These are phyloP conservation scores for Tachystola acroxantha DNA, from an alignment of 2,888 invertebrate genomes.

Conservation along the genomic window DNA sequence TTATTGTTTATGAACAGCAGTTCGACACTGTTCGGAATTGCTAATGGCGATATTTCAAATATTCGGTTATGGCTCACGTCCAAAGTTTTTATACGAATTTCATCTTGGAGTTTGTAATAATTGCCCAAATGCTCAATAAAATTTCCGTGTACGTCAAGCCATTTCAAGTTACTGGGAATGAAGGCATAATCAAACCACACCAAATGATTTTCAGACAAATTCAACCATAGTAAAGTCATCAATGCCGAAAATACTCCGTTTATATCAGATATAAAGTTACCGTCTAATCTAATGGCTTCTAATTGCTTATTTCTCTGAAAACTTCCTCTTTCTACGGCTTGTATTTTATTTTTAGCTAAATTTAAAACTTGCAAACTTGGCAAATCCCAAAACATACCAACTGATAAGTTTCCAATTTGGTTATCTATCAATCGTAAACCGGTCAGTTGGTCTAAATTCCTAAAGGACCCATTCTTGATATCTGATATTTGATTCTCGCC, in stretches of 20 bases:
- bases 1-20: conserved; percentile 93
- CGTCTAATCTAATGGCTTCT: conserved; percentile 92
- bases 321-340: conserved; percentile 88
- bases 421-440: conserved; percentile 94
- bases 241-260: conserved; percentile 93
- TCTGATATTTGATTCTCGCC: conserved; percentile 93
- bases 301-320: conserved; percentile 90
- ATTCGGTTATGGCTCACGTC: conserved; percentile 94
- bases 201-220: conserved; percentile 93
- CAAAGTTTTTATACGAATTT: conserved; percentile 88
- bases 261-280: conserved; percentile 91
- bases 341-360: conserved; percentile 92
- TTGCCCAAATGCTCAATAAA: conserved; percentile 92
- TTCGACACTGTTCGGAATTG: conserved; percentile 92
- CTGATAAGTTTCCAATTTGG: conserved; percentile 89
- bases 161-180: conserved; percentile 91
- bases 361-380: conserved; percentile 91
- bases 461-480: conserved; percentile 91
- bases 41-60: conserved; percentile 86
- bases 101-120: conserved; percentile 90
- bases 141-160: conserved; percentile 94
- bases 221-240: conserved; percentile 89
- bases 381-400: conserved; percentile 91
- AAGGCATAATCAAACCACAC: conserved; percentile 96
- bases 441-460: conserved; percentile 90